Percentiles rank a stretch among this genome's conserved stretches.
Evolutionary conservation across 2,113 vertebrate species (phyloP).

Genomic region (Phylloscopus trochiloides): DNA sequence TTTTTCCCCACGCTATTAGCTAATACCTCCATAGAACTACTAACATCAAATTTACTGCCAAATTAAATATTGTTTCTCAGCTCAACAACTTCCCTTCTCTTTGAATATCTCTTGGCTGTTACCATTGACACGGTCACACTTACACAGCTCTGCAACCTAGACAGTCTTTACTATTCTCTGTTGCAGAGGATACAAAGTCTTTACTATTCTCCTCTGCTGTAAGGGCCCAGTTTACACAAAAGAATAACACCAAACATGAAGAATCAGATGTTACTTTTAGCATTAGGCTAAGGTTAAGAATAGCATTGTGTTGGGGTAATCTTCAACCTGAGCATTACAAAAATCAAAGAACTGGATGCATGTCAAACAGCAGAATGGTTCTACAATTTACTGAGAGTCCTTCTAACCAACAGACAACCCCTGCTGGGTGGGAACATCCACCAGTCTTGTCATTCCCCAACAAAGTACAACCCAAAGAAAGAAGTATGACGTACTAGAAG

Average conservation of each 20-base stretch:
- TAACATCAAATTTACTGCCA: not conserved
- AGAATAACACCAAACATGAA: not conserved
- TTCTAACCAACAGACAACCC: not conserved
- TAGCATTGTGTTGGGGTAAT: not conserved
- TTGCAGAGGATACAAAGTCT: not conserved
- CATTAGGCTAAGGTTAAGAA: not conserved
- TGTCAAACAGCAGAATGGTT: not conserved
- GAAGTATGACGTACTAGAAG: not conserved
- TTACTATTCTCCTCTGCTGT: not conserved
- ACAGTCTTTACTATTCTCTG: not conserved
- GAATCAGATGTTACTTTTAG: not conserved
- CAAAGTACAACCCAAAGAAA: not conserved
- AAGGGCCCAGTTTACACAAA: not conserved
- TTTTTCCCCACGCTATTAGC: not conserved
- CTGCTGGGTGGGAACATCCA: not conserved
- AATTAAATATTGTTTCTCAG: not conserved
- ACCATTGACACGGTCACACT: fast-evolving
- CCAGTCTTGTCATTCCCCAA: not conserved
- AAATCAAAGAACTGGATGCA: not conserved
- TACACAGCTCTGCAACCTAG: not conserved
- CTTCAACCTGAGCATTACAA: not conserved
- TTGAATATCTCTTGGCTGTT: not conserved
- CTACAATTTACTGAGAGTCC: not conserved
- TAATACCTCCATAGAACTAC: not conserved
- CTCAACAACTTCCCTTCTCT: not conserved